Evolutionary conservation across 2,888 invertebrate genomes (phyloP), one percentile per base, ranked within the genome.

Genomic region (Parnassius smintheus): DNA sequence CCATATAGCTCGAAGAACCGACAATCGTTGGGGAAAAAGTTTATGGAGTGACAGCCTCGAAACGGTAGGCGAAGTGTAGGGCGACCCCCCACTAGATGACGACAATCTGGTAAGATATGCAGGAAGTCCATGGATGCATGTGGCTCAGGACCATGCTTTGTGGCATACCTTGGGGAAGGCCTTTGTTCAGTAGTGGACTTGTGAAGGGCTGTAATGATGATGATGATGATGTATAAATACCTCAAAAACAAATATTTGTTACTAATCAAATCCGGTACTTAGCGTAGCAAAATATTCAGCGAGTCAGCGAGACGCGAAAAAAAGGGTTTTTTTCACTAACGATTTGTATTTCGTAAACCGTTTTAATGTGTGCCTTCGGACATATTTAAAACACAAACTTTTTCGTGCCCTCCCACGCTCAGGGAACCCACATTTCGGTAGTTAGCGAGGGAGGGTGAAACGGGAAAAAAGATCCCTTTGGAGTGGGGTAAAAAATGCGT

Each of bases 401-500:
- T 87, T 81, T 85, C 83, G 80, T 75, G 68, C 72, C 78, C 76
- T 68, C 70, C 78, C 76, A 62, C 71, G 73, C 70, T 78, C 75
- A 69, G 66, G 70, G 74, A 71, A 75, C 81, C 86, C 82, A 83
- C 88, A 85, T 88, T 89, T 89, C 80, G 88, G 89, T 90, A 89
- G 89, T 91, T 90, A 88, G 86, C 84, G 74, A 75, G 75, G 78
- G 77, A 78, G 71, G 76, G 77, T 73, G 73, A 70, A 76, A 78
- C 78, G 80, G 75, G 77, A 80, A 83, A 83, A 86, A 86, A 84
- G 82, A 80, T 75, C 79, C 80, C 82, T 73, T 69, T 73, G 71
- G 78, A 75, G 84, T 83, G 87, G 91, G 92, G 93, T 92, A 92
- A 93, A 93, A 93, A 93, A 93, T 93, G 93, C 93, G 93, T 93